Evolutionary conservation across 2,797 vertebrate genomes (phyloP).

Genomic region (Ptychadena robeensis): DNA sequence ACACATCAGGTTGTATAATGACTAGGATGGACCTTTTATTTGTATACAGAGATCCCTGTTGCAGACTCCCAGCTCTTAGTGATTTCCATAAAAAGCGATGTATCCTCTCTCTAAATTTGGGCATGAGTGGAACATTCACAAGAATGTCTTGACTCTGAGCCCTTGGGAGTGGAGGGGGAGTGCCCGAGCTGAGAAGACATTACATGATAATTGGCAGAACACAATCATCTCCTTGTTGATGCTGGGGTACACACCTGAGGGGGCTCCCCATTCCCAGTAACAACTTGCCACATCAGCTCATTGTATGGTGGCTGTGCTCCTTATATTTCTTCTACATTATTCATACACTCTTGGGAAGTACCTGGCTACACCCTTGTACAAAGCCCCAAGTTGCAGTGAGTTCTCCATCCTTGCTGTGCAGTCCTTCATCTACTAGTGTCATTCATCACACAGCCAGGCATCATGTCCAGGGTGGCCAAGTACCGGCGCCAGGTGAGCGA

Average conservation of each 20-base stretch:
- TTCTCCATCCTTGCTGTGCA: no score
- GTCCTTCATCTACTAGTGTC: no score
- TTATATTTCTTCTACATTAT: neutral
- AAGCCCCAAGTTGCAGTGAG: no score
- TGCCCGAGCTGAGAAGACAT: slow-evolving; percentile 11
- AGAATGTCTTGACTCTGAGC: slow-evolving; percentile 87
- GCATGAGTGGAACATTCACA: slow-evolving; percentile 93
- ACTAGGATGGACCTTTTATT: neutral
- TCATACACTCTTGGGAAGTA: no score
- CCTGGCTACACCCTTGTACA: no score
- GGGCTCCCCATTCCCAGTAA: neutral
- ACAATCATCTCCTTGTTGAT: slow-evolving; percentile 10
- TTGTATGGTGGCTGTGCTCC: no score
- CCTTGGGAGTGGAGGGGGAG: slow-evolving; percentile 64
- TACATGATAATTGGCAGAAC: neutral
- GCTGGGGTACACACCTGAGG: slow-evolving; percentile 28
- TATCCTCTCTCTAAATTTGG: slow-evolving; percentile 95
- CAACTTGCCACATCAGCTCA: neutral
- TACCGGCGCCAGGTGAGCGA: slow-evolving; percentile 95
- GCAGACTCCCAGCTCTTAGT: slow-evolving; percentile 61
- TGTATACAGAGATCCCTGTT: slow-evolving; percentile 23
- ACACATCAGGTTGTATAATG: neutral
- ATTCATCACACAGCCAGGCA: slow-evolving; percentile 15
- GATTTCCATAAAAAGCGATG: slow-evolving; percentile 97
- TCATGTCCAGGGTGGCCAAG: slow-evolving; percentile 91